phyloP scores from a whole-genome alignment of 2,888 invertebrate species.

The Hydroisotoma schaefferi region DNA sequence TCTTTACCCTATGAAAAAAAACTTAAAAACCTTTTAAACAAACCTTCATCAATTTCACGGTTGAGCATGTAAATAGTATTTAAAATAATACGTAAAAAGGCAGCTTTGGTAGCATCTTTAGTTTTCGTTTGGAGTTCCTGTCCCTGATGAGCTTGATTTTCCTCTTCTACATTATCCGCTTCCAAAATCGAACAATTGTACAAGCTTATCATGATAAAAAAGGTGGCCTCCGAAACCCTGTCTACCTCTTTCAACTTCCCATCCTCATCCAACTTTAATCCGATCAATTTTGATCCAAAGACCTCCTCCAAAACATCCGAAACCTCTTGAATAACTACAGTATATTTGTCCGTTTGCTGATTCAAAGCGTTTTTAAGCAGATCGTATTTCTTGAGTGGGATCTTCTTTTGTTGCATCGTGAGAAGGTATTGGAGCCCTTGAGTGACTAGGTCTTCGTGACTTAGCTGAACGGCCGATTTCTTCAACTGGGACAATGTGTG shows the following conservation, averaged over 20 bases:
- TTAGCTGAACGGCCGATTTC: background rate
- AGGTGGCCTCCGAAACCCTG: background rate
- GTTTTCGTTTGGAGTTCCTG: no score
- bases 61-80: slow-evolving; percentile 14
- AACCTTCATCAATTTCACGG: slow-evolving; percentile 16
- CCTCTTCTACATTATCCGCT: background rate
- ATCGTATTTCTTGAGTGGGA: slow-evolving; percentile 15
- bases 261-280: slow-evolving; percentile 4
- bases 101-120: no score
- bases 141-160: background rate
- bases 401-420: slow-evolving; percentile 1
- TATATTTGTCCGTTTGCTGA: slow-evolving; percentile 14
- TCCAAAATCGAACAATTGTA: background rate
- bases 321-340: slow-evolving; percentile 2
- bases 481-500: background rate
- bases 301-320: background rate
- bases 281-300: slow-evolving; percentile 20
- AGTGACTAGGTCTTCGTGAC: slow-evolving; percentile 1
- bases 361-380: slow-evolving; percentile 12
- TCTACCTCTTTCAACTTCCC: background rate
- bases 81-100: slow-evolving; percentile 8
- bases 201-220: slow-evolving; percentile 15
- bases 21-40: background rate
- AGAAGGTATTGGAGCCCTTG: slow-evolving; percentile 8
- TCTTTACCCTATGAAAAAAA: background rate